Percentiles rank a stretch among this genome's conserved stretches.
phyloP scores from a whole-genome alignment of 2,797 vertebrate genomes.

The Pseudochirops corinnae region DNA sequence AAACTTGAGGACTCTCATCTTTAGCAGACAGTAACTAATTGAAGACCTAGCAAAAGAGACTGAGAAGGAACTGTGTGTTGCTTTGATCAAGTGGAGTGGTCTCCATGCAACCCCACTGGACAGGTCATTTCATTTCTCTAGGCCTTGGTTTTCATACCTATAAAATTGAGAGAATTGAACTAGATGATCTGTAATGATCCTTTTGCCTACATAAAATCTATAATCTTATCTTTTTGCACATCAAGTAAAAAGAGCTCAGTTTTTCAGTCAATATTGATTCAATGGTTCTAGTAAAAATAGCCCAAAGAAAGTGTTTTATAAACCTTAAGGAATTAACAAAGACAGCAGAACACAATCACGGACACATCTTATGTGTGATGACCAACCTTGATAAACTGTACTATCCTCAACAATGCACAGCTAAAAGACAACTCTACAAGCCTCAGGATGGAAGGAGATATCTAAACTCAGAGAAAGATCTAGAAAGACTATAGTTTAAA shows the following conservation, averaged over 20 bases:
- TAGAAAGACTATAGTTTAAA: too few relatives aligned
- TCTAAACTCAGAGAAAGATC: too few relatives aligned
- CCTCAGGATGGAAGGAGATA: too few relatives aligned
- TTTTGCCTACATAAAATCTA: not conserved
- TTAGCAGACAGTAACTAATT: not conserved
- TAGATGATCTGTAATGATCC: not conserved
- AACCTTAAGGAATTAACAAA: not conserved
- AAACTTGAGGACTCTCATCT: not conserved
- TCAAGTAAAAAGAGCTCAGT: not conserved
- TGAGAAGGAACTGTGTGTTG: not conserved
- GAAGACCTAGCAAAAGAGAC: not conserved
- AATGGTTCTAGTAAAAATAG: not conserved
- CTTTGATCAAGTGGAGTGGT: not conserved
- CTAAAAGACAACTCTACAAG: too few relatives aligned
- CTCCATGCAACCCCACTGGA: not conserved
- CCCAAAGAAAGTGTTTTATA: not conserved
- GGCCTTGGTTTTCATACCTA: not conserved
- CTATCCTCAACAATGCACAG: too few relatives aligned
- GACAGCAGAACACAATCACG: too few relatives aligned
- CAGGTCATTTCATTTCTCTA: not conserved
- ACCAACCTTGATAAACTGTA: too few relatives aligned
- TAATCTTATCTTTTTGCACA: not conserved
- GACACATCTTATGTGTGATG: too few relatives aligned
- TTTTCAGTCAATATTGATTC: not conserved
- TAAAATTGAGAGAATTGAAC: not conserved